Evolutionary conservation across 2,113 vertebrate species (phyloP).

Genomic region (Butorides virescens): DNA sequence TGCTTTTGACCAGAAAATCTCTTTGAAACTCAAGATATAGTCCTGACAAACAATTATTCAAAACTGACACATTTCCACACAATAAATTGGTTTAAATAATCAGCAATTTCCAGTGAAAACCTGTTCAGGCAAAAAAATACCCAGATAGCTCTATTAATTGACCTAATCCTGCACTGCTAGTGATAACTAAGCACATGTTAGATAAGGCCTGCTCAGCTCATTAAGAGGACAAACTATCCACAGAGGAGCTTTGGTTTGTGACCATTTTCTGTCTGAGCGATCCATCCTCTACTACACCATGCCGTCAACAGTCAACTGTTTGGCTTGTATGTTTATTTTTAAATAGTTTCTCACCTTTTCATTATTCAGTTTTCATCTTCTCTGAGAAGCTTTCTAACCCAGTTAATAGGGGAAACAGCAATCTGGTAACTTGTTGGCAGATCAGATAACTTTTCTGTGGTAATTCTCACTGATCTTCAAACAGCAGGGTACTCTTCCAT

Average conservation of each 20-base stretch:
- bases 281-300: neutral
- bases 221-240: neutral
- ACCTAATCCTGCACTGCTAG: neutral
- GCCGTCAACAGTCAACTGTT: neutral
- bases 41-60: neutral
- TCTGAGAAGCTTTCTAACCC: neutral
- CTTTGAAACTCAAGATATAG: neutral
- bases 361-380: neutral
- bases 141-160: neutral
- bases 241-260: neutral
- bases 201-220: neutral
- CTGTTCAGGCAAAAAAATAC: neutral
- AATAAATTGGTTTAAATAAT: neutral
- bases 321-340: neutral
- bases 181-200: neutral
- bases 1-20: neutral
- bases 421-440: neutral
- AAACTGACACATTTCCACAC: neutral
- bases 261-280: neutral
- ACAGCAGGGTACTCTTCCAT: neutral
- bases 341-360: neutral
- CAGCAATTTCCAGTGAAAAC: neutral
- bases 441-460: neutral
- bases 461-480: neutral
- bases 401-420: neutral